Evolutionary conservation across 2,888 invertebrate species (phyloP).

Genomic region (Venustoraphidia nigricollis): DNA sequence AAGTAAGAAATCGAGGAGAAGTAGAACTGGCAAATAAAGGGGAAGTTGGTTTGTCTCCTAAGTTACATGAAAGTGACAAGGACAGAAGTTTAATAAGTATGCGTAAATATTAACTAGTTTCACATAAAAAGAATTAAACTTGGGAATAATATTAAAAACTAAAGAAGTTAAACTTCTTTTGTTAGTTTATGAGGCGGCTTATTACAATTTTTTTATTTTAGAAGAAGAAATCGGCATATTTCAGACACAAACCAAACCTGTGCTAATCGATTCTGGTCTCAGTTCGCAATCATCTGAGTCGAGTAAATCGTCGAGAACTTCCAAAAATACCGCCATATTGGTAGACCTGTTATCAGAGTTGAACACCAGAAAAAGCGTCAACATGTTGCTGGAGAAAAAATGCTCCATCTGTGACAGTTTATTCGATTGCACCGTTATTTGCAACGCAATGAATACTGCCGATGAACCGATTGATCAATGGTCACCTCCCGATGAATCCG

Average conservation of each 20-base stretch:
- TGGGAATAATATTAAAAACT: no score
- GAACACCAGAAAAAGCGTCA: slow-evolving; percentile 13
- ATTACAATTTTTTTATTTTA: no score
- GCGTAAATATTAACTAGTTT: no score
- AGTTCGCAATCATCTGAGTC: neutral
- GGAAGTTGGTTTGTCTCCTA: no score
- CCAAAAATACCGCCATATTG: neutral
- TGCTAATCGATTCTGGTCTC: neutral
- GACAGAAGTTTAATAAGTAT: no score
- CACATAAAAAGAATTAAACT: no score
- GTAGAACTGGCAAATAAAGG: no score
- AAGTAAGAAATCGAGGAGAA: no score
- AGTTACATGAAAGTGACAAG: no score
- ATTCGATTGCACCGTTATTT: slow-evolving; percentile 24
- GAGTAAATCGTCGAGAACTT: neutral
- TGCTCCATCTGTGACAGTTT: slow-evolving; percentile 32
- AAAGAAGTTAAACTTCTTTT: no score
- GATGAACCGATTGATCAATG: neutral
- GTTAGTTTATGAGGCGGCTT: no score
- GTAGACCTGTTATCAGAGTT: slow-evolving; percentile 31
- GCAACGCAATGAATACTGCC: slow-evolving; percentile 15
- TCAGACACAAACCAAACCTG: neutral
- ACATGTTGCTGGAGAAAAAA: slow-evolving; percentile 8
- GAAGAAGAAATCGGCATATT: no score
- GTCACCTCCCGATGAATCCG: neutral